Conservation (phyloP, 2,113 vertebrate species). For the Rhynchopsitta pachyrhyncha region DNA sequence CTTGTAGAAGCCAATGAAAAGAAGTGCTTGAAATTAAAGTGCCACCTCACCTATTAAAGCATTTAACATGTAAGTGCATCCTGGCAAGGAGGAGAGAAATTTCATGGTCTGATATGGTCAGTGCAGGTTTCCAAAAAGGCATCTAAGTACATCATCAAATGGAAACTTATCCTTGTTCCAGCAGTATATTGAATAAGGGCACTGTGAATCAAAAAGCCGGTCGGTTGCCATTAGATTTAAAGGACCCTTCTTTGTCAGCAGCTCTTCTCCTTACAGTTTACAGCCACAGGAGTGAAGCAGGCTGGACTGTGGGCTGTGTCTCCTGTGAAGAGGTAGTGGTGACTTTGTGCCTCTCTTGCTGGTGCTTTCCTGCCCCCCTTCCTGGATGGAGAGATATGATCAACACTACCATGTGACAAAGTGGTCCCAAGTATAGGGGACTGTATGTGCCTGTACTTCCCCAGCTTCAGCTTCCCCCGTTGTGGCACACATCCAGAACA, state of each 20-base stretch:
- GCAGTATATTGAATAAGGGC: not conserved
- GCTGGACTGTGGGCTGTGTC: not conserved
- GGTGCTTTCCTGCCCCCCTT: not conserved
- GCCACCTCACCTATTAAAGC: conserved; percentile 4
- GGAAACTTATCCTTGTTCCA: not conserved
- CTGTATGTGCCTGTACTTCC: not conserved
- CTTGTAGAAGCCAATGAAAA: conserved; percentile 24
- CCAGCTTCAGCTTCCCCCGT: not conserved
- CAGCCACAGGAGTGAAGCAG: not conserved
- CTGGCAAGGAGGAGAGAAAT: not conserved
- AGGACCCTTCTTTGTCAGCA: not conserved
- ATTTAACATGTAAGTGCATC: not conserved
- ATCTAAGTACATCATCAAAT: not conserved
- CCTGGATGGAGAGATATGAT: not conserved
- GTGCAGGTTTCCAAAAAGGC: not conserved
- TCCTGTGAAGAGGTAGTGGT: not conserved
- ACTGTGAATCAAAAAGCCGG: not conserved
- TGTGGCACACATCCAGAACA: not conserved
- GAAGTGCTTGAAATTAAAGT: conserved; percentile 20
- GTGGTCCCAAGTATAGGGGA: not conserved
- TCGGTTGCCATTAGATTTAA: not conserved
- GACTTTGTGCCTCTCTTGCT: not conserved
- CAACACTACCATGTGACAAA: not conserved
- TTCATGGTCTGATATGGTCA: not conserved
- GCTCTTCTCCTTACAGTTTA: not conserved